A percentile compares a stretch with the other conserved stretches of the same genome.
These are phyloP conservation scores for Cryptus armator DNA, from an alignment of 2,888 invertebrate species.

Conservation along the genomic window DNA sequence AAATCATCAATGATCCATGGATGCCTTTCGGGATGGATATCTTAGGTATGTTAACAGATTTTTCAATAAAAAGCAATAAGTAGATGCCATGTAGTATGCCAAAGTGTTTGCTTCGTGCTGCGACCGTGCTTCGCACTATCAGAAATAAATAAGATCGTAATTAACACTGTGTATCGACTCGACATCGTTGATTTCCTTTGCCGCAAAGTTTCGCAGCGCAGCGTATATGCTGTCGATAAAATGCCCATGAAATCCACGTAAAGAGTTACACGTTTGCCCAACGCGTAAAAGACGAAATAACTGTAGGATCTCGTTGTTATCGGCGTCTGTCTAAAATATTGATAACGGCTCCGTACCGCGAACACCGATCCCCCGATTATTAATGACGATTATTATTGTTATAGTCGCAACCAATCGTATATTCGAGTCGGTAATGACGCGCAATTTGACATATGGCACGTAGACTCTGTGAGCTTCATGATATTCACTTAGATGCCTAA, in stretches of 20 bases:
- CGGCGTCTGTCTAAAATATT: neutral
- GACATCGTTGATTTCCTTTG: neutral
- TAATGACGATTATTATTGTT: constrained; percentile 42
- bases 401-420: constrained; percentile 30
- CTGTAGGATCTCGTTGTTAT: neutral
- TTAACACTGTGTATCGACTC: neutral
- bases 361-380: constrained; percentile 9
- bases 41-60: neutral
- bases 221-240: neutral
- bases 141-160: neutral
- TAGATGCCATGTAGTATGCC: neutral
- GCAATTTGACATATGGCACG: constrained; percentile 59
- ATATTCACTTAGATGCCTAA: neutral
- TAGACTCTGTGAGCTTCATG: neutral
- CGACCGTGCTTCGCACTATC: too few relatives aligned
- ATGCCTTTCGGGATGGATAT: neutral
- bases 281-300: neutral
- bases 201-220: neutral
- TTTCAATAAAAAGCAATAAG: neutral
- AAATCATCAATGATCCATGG: constrained; percentile 2
- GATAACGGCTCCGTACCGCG: constrained; percentile 5
- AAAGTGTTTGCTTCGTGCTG: neutral
- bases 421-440: constrained; percentile 27
- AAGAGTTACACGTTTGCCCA: neutral
- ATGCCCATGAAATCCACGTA: neutral